Base-by-base conservation (phyloP, 2,113 vertebrate species). In the Scopus umbretta region DNA sequence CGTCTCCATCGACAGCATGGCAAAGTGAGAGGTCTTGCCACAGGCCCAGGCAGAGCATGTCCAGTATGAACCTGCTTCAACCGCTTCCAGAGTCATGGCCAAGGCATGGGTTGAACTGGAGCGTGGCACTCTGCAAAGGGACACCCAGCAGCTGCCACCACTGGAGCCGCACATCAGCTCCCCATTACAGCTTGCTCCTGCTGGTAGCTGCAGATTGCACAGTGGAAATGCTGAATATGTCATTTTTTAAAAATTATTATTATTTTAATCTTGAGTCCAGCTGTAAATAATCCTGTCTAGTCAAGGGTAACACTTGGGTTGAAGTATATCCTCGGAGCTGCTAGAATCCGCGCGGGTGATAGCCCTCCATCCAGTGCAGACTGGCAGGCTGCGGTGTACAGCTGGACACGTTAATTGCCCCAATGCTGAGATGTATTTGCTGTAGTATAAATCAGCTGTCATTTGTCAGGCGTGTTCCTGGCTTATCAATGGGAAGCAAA, bases 401-500 rank as follows among this genome's bases (percentile, higher is more conserved):
- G 88, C 75, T 34, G 72, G 92, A 81, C 7, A 40, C 36, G 7
- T 36, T 18, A 55, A 61, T 38, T 82, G 45, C 49, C 86, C 80
- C 79, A 45, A 18, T 0, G 8, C 58, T 1, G 18, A 29, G 9
- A 40, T 30, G 40, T 26, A 12, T 87, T 87, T 78, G 50, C 88
- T 92, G 40, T 20, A 7, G 53, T 34, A 66, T 75, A 87, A 87
- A 76, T 92, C 73, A 85, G 58, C 91, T 96, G 81, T 49, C 4
- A 0, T 59, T 53, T 94, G 73, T 78, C 79, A 92, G 74, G 59
- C n/a, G 0, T 70, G 82, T 55, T 76, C 65, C 83, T 80, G 62
- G 53, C 80, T 96, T 95, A 82, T 92, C 92, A 85, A 6, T 19
- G 58, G 89, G 67, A 91, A 82, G 53, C 18, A 66, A 86, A 96